phyloP scores from a whole-genome alignment of 2,113 vertebrate species.

The Urocitellus parryii region DNA sequence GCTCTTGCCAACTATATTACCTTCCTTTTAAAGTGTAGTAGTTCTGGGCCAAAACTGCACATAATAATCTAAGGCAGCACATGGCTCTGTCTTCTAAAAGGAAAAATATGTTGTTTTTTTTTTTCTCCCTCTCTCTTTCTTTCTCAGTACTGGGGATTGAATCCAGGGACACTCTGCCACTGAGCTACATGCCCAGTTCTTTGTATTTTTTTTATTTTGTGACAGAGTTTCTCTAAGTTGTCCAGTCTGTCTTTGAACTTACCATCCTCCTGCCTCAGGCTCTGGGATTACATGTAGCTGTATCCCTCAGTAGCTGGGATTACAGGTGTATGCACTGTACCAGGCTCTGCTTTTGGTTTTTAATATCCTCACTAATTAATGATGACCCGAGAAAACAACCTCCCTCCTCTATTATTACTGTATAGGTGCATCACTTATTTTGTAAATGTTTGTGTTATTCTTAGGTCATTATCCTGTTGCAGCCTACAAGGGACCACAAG shows the following conservation, averaged over 20 bases:
- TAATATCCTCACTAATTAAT: background rate
- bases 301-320: background rate
- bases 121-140: too few relatives aligned
- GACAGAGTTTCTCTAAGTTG: background rate
- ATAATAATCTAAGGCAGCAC: background rate
- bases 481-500: background rate
- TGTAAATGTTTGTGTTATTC: background rate
- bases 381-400: conserved; percentile 13
- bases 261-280: background rate
- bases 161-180: too few relatives aligned
- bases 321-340: background rate
- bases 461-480: background rate
- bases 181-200: background rate
- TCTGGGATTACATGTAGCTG: too few relatives aligned
- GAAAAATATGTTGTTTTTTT: background rate
- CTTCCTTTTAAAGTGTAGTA: background rate
- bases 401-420: background rate
- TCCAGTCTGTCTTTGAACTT: background rate
- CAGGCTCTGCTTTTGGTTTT: background rate
- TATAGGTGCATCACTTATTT: background rate
- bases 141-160: too few relatives aligned
- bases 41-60: background rate
- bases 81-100: background rate
- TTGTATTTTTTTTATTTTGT: background rate
- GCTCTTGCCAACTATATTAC: background rate